Evolutionary conservation across 2,797 vertebrate species (phyloP), one percentile per base, ranked within the genome.

Genomic region (Rhabdophis nuchalis): DNA sequence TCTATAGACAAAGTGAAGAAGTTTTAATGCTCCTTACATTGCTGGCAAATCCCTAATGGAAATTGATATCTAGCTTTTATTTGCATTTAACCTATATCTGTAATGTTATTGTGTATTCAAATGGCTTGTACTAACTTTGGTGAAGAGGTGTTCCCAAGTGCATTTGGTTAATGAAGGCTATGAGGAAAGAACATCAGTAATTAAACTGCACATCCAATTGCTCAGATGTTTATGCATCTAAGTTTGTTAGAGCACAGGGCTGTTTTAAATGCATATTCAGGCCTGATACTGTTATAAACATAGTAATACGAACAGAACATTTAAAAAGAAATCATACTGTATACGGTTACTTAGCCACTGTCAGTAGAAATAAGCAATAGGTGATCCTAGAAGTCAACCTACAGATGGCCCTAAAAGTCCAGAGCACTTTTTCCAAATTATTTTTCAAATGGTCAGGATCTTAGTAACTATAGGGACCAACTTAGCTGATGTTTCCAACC

Each of bases 1-100:
- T 91, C 95, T 93, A 87, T 91, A 95, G 93, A 91, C 77, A 90
- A 94, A 93, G 94, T 92, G 91, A 96, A 96, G 96, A 92, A 93
- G 93, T 86, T 95, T 96, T 96, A 95, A 87, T 94, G 95, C 90
- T 92, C 87, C 93, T 36, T 91, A 91, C 87, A 90, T 88, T 85
- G 91, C 94, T 93, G 91, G 87, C 91, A 93, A 95, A 90, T 93
- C 90, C 89, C 93, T 89, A 90, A 95, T 95, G 94, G 95, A 94
- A 96, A 96, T 94, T 72, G 95, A 96, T 96, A 95, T 82, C 93
- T 85, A 53, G 25, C 93, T 93, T 92, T 41, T 89, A 72, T 72
- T 90, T 91, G 61, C 89, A 9, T 94, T 94, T 92, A 85, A 72
- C 92, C 82, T 1, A 23, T 57, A 92, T 18, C 0, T 18, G 86